phyloP scores from a whole-genome alignment of 1,140 invertebrate genomes.

The Holcopasites calliopsidis region DNA sequence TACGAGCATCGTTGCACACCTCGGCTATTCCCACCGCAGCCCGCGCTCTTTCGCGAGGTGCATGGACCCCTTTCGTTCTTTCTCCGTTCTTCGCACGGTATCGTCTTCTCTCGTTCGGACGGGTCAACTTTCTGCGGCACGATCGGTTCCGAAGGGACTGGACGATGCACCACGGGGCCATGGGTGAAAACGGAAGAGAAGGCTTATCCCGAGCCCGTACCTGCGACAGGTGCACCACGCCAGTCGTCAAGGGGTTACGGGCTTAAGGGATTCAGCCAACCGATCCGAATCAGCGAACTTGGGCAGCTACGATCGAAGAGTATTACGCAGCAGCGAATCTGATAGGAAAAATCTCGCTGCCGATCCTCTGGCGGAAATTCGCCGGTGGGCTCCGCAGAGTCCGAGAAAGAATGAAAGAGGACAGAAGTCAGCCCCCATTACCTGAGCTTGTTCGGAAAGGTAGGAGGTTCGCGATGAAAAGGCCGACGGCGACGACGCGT shows the following conservation, averaged over 20 bases:
- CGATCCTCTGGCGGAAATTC: too few relatives aligned
- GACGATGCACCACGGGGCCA: background rate
- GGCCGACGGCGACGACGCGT: background rate
- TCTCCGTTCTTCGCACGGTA: too few relatives aligned
- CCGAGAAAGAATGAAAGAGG: background rate
- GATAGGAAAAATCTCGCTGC: too few relatives aligned
- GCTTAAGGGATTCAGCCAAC: background rate
- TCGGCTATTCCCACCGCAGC: constrained; percentile 39
- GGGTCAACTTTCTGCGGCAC: background rate
- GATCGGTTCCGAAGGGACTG: too few relatives aligned
- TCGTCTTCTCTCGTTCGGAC: background rate
- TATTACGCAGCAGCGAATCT: background rate
- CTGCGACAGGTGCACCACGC: constrained; percentile 38
- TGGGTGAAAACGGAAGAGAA: background rate
- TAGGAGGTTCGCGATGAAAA: constrained; percentile 28
- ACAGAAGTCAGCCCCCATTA: background rate
- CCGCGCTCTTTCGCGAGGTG: background rate
- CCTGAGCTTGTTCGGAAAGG: constrained; percentile 11
- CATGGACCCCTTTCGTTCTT: background rate
- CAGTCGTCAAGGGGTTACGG: constrained; percentile 28
- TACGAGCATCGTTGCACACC: constrained; percentile 71
- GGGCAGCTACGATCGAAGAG: background rate
- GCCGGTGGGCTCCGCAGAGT: background rate
- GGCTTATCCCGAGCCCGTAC: constrained; percentile 8
- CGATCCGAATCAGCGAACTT: background rate